Conservation (phyloP, 2,797 vertebrate species). For the Melanotaenia pygmaea region DNA sequence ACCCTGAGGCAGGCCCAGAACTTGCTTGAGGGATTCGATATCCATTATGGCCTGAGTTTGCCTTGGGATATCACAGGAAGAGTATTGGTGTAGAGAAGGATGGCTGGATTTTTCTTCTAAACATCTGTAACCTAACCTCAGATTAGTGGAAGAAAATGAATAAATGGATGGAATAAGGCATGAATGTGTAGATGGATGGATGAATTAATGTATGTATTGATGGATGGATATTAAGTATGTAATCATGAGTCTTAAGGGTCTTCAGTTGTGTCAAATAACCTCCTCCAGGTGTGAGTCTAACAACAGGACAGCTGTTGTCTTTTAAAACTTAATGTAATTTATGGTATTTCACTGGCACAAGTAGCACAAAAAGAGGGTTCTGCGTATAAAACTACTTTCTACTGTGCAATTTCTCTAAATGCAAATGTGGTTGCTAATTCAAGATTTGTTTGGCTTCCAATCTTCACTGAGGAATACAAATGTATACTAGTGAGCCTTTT, state of each 20-base stretch:
- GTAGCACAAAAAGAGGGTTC: not conserved
- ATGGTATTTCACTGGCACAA: not conserved
- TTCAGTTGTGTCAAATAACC: slow-evolving; percentile 9
- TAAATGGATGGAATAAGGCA: no score
- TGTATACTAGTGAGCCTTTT: slow-evolving; percentile 14
- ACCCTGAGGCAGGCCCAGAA: no score
- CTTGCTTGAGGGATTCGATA: no score
- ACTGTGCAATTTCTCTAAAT: slow-evolving; percentile 9
- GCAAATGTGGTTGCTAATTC: slow-evolving; percentile 12
- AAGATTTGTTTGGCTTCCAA: slow-evolving; percentile 11
- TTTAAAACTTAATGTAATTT: not conserved
- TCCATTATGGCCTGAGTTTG: no score
- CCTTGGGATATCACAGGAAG: not conserved
- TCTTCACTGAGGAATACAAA: slow-evolving; percentile 10
- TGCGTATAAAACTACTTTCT: not conserved
- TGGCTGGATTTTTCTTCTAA: not conserved
- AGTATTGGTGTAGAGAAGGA: not conserved
- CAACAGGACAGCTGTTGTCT: not conserved
- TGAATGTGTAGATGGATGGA: not conserved
- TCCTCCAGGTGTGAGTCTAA: not conserved
- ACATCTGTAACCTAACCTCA: not conserved
- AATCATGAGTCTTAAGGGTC: slow-evolving; percentile 22
- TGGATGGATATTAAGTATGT: slow-evolving; percentile 20
- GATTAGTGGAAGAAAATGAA: not conserved
- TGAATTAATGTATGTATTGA: not conserved